Evolutionary conservation across 2,113 vertebrate species (phyloP), one percentile per base, ranked within the genome.

Genomic region (Pyxicephalus adspersus): DNA sequence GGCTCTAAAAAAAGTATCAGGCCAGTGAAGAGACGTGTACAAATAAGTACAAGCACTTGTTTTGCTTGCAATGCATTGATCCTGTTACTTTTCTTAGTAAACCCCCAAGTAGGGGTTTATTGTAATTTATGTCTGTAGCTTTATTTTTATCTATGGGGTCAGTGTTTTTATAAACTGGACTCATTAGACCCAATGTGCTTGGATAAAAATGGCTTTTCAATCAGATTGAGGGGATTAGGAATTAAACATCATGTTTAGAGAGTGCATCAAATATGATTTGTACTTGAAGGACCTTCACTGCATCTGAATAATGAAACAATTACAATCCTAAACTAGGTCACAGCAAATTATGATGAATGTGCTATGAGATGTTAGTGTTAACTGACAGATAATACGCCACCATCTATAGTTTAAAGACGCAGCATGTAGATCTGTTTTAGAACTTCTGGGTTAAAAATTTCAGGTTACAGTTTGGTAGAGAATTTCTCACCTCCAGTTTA

Each of bases 261-360:
- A 60, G 72, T 73, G 26, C 70, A 73, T 34, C 57, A 26, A 19
- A 50, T 50, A 38, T 60, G 28, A 61, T 75, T 61, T 61, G 57
- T 34, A 60, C 72, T 75, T 61, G 72, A 61, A 61, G 54, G 72
- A 19, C 72, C 57, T 75, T 75, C 34, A 75, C 17, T 61, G 31
- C 31, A 45, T 75, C n/a, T 26, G 31, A 75, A 60, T 58, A 57
- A 75, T 75, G 57, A 75, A 75, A 75, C 34, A 75, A 61, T 75
- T 63, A 75, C 72, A 61, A 63, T 57, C 57, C 63, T 38, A 75
- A 61, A 26, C n/a, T 61, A 63, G 72, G 72, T 75, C 55, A 50
- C 72, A 45, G 20, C 63, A 75, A 75, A 75, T 75, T 16, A 73
- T 73, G 70, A 73, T 73, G 28, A 58, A 73, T 73, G 9, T 16